Evolutionary conservation across 2,113 vertebrate species (phyloP).

Genomic region (Quiscalus mexicanus): DNA sequence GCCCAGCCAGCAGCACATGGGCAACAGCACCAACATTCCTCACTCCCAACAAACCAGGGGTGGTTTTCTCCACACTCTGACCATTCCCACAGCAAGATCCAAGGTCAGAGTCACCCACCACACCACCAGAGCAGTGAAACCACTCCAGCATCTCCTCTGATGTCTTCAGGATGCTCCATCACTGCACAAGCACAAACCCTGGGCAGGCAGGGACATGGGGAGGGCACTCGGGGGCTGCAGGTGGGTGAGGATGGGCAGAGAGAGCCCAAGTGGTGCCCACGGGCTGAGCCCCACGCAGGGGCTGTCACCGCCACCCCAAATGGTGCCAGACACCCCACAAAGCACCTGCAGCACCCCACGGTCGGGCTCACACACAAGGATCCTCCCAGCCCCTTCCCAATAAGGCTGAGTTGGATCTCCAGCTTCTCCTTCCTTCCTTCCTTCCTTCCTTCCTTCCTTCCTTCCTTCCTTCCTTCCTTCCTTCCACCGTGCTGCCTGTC

Average conservation of each 20-base stretch:
- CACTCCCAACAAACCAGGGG: background rate
- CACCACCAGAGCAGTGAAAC: rapidly evolving
- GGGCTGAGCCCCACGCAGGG: background rate
- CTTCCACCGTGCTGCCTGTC: background rate
- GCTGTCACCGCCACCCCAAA: background rate
- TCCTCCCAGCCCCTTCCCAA: background rate
- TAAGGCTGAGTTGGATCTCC: background rate
- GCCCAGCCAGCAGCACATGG: background rate
- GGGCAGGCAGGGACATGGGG: rapidly evolving
- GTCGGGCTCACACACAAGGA: background rate
- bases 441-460: background rate
- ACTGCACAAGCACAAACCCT: rapidly evolving
- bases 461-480: background rate
- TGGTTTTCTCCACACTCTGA: background rate
- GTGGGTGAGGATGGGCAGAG: too few relatives aligned
- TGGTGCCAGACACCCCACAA: background rate
- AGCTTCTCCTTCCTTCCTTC: background rate
- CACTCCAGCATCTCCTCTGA: background rate
- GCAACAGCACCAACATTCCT: rapidly evolving
- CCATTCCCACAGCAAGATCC: background rate
- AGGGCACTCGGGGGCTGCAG: rapidly evolving
- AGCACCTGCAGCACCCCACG: background rate
- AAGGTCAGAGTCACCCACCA: background rate
- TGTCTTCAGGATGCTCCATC: background rate
- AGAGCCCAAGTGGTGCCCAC: background rate